Evolutionary conservation across 2,113 vertebrate genomes (phyloP).

Genomic region (Pao palembangensis): DNA sequence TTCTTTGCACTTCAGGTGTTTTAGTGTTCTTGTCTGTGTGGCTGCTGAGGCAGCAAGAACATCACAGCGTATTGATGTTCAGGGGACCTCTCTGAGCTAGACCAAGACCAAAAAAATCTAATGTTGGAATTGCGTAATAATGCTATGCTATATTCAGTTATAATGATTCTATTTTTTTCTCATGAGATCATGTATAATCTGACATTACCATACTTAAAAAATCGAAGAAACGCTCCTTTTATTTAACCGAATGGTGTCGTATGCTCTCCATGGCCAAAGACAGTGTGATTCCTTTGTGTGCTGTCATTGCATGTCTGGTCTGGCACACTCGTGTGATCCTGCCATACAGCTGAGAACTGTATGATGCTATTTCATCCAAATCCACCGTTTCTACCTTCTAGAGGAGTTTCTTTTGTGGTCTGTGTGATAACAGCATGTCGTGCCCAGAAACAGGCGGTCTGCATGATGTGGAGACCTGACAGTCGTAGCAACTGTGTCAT

Average conservation of each 20-base stretch:
- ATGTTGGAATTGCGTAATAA: too few relatives aligned
- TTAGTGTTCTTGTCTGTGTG: not conserved
- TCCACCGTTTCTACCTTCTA: conserved; percentile 10
- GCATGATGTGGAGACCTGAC: conserved; percentile 41
- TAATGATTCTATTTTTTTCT: too few relatives aligned
- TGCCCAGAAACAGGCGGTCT: conserved; percentile 26
- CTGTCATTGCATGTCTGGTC: conserved; percentile 45
- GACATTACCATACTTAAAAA: too few relatives aligned
- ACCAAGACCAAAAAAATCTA: too few relatives aligned
- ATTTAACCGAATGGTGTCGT: too few relatives aligned
- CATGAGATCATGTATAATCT: too few relatives aligned
- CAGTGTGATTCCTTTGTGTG: not conserved
- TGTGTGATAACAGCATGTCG: conserved; percentile 55
- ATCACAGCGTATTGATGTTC: too few relatives aligned
- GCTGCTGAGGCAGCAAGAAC: not conserved
- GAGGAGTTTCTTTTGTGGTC: conserved; percentile 12
- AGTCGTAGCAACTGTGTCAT: conserved; percentile 7
- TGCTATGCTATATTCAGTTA: too few relatives aligned
- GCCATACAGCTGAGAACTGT: conserved; percentile 38
- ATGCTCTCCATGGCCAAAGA: too few relatives aligned
- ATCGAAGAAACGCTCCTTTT: too few relatives aligned
- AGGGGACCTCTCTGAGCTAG: too few relatives aligned
- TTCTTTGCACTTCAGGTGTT: not conserved
- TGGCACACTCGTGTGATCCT: conserved; percentile 45
- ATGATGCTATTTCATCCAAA: conserved; percentile 30